A percentile compares a stretch with the other conserved stretches of the same genome.
These are phyloP conservation scores for Lucinisca nassula DNA, from an alignment of 2,888 invertebrate genomes.

Conservation along the genomic window DNA sequence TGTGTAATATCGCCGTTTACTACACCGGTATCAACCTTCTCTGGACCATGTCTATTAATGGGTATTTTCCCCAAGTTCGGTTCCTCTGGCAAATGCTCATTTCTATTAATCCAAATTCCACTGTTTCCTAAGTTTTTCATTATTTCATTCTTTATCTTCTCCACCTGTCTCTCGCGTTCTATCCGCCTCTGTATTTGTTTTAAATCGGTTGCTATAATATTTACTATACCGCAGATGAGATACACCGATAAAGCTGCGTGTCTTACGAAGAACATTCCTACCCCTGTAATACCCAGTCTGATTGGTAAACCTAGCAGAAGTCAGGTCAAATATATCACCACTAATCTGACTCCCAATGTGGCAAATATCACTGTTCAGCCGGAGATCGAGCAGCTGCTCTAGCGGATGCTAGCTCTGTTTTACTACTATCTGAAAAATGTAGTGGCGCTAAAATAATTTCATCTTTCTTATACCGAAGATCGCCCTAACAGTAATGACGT, in stretches of 20 bases:
- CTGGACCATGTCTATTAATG: background rate
- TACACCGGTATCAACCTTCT: background rate
- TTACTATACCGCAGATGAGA: background rate
- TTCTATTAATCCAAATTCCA: background rate
- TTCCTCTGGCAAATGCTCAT: background rate
- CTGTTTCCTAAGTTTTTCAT: slow-evolving; percentile 34
- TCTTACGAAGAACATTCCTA: background rate
- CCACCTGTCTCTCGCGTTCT: slow-evolving; percentile 31
- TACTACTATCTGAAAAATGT: background rate
- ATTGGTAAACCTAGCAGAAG: background rate
- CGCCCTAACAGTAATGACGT: background rate
- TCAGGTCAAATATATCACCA: background rate
- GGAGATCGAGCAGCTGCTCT: background rate
- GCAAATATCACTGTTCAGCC: background rate
- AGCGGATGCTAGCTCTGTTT: background rate
- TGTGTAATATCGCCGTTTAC: background rate
- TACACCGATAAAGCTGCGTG: background rate
- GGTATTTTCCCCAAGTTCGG: background rate
- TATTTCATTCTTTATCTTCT: slow-evolving; percentile 23
- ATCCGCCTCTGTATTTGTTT: slow-evolving; percentile 19
- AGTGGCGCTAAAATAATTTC: background rate
- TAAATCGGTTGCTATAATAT: slow-evolving; percentile 15
- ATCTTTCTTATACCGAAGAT: background rate
- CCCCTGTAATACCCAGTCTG: background rate
- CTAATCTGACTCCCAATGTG: background rate